Percentiles rank a stretch among this genome's conserved stretches.
Conservation (phyloP, 2,797 vertebrate genomes). For the Carcharodon carcharias region DNA sequence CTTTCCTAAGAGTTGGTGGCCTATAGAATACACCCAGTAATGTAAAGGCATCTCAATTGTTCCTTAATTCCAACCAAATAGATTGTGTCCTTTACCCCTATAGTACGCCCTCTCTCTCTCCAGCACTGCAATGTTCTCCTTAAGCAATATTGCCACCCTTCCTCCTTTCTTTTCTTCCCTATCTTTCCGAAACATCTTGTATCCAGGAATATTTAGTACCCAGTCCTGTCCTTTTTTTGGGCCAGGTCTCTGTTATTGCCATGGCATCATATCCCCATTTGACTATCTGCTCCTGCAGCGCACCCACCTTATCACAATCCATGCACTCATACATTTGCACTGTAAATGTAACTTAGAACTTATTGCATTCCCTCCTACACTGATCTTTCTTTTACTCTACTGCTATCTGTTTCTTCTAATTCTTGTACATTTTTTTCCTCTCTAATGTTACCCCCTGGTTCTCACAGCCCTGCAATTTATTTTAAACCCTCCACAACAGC, state of each 20-base stretch:
- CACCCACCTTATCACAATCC: not conserved
- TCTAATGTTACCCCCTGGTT: no score
- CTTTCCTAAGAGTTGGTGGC: not conserved
- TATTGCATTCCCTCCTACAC: no score
- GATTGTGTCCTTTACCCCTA: not conserved
- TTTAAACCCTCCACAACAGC: no score
- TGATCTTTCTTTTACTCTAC: no score
- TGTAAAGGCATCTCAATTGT: no score
- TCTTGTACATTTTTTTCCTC: no score
- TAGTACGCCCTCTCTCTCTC: not conserved
- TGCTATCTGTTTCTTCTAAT: no score
- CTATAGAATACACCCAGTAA: not conserved
- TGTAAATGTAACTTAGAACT: no score
- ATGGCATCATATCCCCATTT: not conserved
- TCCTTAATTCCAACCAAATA: not conserved
- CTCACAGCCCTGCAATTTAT: no score
- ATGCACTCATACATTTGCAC: no score
- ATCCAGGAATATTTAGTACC: not conserved
- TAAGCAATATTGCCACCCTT: not conserved
- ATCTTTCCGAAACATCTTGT: not conserved
- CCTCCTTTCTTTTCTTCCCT: not conserved
- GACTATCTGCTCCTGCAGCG: not conserved
- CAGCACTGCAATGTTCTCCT: not conserved
- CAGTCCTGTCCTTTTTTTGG: not conserved
- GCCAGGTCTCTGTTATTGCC: not conserved